Percentiles rank a stretch among this genome's conserved stretches.
Conservation (phyloP, 2,797 vertebrate genomes). For the Thunnus albacares region DNA sequence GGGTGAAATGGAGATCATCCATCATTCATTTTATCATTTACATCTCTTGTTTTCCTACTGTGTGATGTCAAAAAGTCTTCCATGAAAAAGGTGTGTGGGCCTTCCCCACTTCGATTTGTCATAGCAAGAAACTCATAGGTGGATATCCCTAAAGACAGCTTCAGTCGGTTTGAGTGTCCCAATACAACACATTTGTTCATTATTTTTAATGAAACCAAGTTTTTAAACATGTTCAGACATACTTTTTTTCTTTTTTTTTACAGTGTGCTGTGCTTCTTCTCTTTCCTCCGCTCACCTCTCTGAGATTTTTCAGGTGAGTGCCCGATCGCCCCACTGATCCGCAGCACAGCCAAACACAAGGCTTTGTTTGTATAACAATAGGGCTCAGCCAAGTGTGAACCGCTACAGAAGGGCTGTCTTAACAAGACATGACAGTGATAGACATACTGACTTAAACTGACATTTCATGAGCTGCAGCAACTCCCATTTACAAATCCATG, state of each 20-base stretch:
- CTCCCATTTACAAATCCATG: constrained; percentile 28
- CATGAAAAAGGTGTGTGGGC: neutral
- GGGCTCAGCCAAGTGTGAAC: constrained; percentile 68
- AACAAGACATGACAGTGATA: constrained; percentile 71
- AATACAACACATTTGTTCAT: neutral
- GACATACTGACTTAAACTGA: constrained; percentile 59
- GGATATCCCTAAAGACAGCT: neutral
- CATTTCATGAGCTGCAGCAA: constrained; percentile 38
- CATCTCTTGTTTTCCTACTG: constrained; percentile 5
- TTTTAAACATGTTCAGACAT: constrained; percentile 10
- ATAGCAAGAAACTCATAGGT: neutral
- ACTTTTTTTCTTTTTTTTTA: constrained; percentile 1
- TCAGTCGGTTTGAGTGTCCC: neutral
- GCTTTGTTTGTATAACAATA: constrained; percentile 78
- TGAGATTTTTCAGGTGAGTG: constrained; percentile 69
- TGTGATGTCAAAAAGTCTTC: constrained; percentile 11
- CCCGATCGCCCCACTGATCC: constrained; percentile 57
- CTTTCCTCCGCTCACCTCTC: constrained; percentile 1
- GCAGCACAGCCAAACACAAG: constrained; percentile 53
- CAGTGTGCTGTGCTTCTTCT: constrained; percentile 15
- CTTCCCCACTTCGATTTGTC: neutral
- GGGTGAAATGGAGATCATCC: neutral
- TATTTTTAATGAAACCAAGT: neutral
- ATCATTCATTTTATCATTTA: constrained; percentile 23
- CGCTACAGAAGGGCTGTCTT: constrained; percentile 61